These are phyloP conservation scores for Ispidina picta DNA, from an alignment of 2,797 vertebrate genomes.

Conservation along the genomic window DNA sequence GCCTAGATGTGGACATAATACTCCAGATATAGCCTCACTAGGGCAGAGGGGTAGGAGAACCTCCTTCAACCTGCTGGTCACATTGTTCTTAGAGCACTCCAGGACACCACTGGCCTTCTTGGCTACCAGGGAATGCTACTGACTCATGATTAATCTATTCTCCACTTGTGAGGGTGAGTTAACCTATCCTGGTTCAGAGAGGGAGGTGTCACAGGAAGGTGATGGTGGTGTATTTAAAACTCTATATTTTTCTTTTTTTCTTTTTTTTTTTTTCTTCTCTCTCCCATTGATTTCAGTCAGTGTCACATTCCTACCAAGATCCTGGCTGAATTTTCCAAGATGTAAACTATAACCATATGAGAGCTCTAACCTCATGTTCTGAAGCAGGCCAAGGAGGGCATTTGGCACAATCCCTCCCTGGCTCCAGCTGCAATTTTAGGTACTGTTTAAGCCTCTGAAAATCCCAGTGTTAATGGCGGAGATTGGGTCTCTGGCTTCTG, in stretches of 20 bases:
- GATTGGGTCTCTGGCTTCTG: background rate
- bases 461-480: background rate
- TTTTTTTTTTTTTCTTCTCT: background rate
- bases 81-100: too few species aligned
- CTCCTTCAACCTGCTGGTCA: background rate
- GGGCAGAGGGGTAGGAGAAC: background rate
- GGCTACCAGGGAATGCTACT: background rate
- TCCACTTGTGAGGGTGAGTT: background rate
- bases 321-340: background rate
- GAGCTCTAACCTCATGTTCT: background rate
- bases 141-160: background rate
- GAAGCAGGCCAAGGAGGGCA: rapidly evolving
- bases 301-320: background rate
- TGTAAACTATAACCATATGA: rapidly evolving
- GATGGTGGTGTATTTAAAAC: background rate
- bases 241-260: background rate
- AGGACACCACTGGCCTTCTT: background rate
- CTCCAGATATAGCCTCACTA: background rate
- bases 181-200: background rate
- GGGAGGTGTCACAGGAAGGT: background rate
- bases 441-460: background rate
- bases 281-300: background rate
- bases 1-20: background rate
- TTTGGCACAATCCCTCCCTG: background rate
- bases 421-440: background rate